Percentiles rank a stretch among this genome's conserved stretches.
Conservation (phyloP, 2,797 vertebrate species). For the Sebastes diaconus region DNA sequence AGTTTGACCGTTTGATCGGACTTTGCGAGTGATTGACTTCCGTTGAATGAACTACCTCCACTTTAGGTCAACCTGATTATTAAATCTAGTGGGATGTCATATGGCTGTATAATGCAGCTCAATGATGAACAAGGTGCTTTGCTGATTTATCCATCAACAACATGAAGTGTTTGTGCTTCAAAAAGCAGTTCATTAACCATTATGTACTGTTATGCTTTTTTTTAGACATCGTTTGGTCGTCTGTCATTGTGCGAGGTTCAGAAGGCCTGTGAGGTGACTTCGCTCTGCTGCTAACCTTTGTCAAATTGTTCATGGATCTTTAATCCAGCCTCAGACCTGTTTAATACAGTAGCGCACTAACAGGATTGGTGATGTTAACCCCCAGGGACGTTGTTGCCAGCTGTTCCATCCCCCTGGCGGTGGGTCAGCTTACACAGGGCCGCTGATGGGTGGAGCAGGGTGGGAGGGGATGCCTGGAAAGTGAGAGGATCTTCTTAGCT, state of each 20-base stretch:
- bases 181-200: background rate
- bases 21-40: no score
- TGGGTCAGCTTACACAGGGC: slow-evolving; percentile 41
- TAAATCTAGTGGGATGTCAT: background rate
- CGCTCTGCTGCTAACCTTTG: slow-evolving; percentile 42
- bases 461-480: slow-evolving; percentile 65
- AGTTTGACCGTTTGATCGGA: no score
- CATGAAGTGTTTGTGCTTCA: background rate
- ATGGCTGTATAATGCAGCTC: background rate
- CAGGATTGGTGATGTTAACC: slow-evolving; percentile 73
- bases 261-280: background rate
- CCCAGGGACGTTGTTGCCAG: slow-evolving; percentile 62
- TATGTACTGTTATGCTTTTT: background rate
- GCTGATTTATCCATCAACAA: background rate
- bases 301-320: slow-evolving; percentile 57
- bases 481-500: slow-evolving; percentile 71
- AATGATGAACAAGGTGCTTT: background rate
- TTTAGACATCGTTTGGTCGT: background rate
- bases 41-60: no score
- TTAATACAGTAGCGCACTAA: slow-evolving; percentile 72
- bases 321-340: slow-evolving; percentile 74
- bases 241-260: background rate
- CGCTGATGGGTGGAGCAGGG: slow-evolving; percentile 64
- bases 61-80: background rate
- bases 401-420: slow-evolving; percentile 69